Evolutionary conservation across 2,797 vertebrate genomes (phyloP).

Genomic region (Pyrrhura leucotis): DNA sequence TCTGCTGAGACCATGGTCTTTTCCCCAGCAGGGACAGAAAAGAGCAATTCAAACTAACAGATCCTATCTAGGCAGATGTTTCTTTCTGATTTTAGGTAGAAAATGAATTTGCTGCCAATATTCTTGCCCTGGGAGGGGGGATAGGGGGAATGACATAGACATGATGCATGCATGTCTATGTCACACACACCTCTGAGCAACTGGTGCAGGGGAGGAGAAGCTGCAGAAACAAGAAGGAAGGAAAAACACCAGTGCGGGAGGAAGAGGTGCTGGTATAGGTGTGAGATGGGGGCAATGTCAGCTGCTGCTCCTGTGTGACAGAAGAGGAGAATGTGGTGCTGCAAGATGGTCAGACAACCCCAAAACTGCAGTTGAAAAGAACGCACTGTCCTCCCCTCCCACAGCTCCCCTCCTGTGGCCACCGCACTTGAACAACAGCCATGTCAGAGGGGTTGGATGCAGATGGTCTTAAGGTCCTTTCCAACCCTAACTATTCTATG

Average conservation of each 20-base stretch:
- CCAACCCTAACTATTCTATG: not conserved
- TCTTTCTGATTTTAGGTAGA: not conserved
- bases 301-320: not conserved
- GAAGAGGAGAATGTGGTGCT: not conserved
- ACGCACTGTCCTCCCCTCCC: not conserved
- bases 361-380: not conserved
- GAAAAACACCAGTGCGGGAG: not conserved
- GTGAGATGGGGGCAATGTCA: not conserved
- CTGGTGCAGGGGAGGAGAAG: not conserved
- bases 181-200: not conserved
- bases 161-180: accelerated
- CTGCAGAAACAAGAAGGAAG: not conserved
- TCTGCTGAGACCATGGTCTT: not conserved
- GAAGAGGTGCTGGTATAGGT: not conserved
- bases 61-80: not conserved
- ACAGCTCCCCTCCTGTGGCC: not conserved
- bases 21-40: not conserved
- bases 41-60: not conserved
- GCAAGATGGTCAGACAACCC: not conserved
- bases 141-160: no score
- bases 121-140: not conserved
- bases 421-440: accelerated
- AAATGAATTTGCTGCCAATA: not conserved
- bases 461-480: not conserved
- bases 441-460: accelerated